Evolutionary conservation across 2,888 invertebrate species (phyloP).

Genomic region (Lasioglossum calceatum): DNA sequence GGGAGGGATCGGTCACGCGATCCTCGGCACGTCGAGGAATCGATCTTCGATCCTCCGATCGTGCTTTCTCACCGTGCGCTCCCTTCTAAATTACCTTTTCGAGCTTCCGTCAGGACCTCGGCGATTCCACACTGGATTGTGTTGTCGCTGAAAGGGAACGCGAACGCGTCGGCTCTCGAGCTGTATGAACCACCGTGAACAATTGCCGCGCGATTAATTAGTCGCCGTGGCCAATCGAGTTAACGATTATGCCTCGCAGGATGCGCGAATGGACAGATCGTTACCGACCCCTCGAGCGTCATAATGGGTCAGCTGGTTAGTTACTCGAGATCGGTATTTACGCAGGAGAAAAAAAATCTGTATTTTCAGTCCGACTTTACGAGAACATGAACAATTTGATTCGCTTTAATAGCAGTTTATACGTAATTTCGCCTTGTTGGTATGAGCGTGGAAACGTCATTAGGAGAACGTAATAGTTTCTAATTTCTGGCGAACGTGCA

Average conservation of each 20-base stretch:
- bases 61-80: constrained; percentile 38
- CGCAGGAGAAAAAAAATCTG: neutral
- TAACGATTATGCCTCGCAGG: neutral
- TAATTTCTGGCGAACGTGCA: neutral
- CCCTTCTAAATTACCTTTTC: constrained; percentile 45
- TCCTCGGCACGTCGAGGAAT: constrained; percentile 63
- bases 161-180: neutral
- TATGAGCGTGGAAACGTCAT: neutral
- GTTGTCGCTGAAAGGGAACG: constrained; percentile 7
- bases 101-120: constrained; percentile 30
- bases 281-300: neutral
- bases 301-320: neutral
- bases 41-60: constrained; percentile 61
- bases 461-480: neutral
- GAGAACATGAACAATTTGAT: neutral
- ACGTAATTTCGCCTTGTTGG: neutral
- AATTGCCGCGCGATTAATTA: neutral
- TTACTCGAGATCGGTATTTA: neutral
- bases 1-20: constrained; percentile 75
- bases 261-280: neutral
- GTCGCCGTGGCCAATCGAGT: neutral
- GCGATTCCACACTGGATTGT: neutral
- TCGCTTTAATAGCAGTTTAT: neutral
- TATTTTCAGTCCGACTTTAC: neutral
- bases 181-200: neutral